Percentiles rank a stretch among this genome's conserved stretches.
Conservation (phyloP, 1,140 invertebrate species). For the Bombyx mandarina region DNA sequence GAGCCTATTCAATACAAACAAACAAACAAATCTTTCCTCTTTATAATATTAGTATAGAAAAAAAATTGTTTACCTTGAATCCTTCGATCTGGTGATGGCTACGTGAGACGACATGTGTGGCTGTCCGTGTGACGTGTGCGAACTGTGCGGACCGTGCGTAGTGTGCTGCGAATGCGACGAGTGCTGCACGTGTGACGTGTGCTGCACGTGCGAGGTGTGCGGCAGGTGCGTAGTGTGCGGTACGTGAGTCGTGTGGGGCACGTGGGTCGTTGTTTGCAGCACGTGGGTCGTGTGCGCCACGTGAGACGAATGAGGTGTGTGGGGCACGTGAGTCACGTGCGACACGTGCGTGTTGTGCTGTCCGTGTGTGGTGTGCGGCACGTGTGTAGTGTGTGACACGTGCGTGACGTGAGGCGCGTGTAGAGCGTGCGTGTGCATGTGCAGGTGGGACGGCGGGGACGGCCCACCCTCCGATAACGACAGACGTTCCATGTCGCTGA, state of each 20-base stretch:
- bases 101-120: conserved; percentile 23
- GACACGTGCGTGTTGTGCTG: conserved; percentile 6
- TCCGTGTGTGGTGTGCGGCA: background rate
- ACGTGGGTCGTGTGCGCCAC: conserved; percentile 8
- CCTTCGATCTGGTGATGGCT: conserved; percentile 37
- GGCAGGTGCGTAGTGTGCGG: conserved; percentile 10
- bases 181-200: background rate
- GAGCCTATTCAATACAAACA: no score
- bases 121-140: conserved; percentile 17
- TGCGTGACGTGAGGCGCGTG: background rate
- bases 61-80: conserved; percentile 36
- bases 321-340: conserved; percentile 13
- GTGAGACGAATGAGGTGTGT: conserved; percentile 9
- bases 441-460: conserved; percentile 29
- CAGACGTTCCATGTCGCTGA: conserved; percentile 46
- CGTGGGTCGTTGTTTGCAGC: conserved; percentile 4
- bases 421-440: conserved; percentile 6
- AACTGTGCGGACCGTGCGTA: background rate
- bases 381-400: background rate
- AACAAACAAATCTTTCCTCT: no score
- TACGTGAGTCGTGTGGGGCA: conserved; percentile 3
- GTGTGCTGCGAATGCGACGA: background rate
- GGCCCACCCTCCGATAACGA: conserved; percentile 35
- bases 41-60: background rate
- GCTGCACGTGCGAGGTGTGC: conserved; percentile 8